Evolutionary conservation across 2,888 invertebrate species (phyloP).

Genomic region (Ophioninae sp.): DNA sequence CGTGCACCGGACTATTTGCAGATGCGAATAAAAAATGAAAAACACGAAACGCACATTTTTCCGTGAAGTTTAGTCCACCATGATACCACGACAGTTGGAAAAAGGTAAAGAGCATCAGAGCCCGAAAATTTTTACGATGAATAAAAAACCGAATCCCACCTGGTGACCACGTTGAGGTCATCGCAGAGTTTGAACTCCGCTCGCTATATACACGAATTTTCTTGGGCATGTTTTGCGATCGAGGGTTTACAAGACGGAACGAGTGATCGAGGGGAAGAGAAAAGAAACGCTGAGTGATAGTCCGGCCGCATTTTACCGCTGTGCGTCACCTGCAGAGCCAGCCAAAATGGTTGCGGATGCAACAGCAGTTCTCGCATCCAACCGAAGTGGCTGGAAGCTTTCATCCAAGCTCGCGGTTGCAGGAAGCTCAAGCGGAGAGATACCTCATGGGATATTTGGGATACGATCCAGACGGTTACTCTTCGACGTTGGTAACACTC

Average conservation of each 20-base stretch:
- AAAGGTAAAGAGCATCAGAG: too few species aligned
- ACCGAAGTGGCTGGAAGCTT: slow-evolving; percentile 38
- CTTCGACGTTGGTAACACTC: slow-evolving; percentile 48
- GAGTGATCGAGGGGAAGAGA: too few species aligned
- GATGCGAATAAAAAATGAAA: slow-evolving; percentile 1
- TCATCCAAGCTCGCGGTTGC: slow-evolving; percentile 28
- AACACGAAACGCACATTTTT: not conserved
- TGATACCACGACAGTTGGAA: too few species aligned
- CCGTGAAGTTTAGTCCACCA: too few species aligned
- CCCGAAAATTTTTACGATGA: too few species aligned
- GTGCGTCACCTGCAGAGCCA: slow-evolving; percentile 49
- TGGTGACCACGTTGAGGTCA: not conserved
- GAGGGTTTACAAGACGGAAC: too few species aligned
- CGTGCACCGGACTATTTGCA: too few species aligned
- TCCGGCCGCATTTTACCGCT: slow-evolving; percentile 47
- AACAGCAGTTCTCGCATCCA: slow-evolving; percentile 28
- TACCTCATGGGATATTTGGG: slow-evolving; percentile 33
- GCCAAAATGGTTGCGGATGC: slow-evolving; percentile 30
- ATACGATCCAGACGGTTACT: slow-evolving; percentile 46
- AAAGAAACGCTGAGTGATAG: too few species aligned
- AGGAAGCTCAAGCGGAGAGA: slow-evolving; percentile 21
- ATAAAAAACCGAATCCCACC: not conserved
- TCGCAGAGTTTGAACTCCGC: not conserved
- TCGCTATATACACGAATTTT: too few species aligned
- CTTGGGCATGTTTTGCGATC: too few species aligned